A percentile compares a stretch with the other conserved stretches of the same genome.
Conservation (phyloP, 2,797 vertebrate genomes). For the Alauda arvensis region DNA sequence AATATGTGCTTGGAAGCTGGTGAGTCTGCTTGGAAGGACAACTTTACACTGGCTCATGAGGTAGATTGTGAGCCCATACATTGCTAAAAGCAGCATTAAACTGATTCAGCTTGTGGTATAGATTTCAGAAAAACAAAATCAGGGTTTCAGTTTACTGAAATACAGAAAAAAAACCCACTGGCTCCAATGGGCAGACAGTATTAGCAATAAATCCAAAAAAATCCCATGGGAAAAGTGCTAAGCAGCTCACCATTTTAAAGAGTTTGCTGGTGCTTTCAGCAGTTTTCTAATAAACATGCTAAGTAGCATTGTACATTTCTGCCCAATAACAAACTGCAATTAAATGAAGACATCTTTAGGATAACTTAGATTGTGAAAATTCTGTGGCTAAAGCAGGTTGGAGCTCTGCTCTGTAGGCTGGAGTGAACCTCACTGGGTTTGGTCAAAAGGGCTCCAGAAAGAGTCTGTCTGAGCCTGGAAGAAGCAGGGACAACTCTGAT, state of each 20-base stretch:
- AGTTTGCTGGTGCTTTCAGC: background rate
- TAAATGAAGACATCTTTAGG: background rate
- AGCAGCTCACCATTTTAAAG: background rate
- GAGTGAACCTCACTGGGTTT: background rate
- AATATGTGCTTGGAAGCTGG: background rate
- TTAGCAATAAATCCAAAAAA: background rate
- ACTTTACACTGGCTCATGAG: background rate
- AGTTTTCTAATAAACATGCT: background rate
- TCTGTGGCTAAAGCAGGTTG: background rate
- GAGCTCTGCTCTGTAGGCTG: background rate
- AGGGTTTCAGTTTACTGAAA: background rate
- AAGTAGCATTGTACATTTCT: background rate
- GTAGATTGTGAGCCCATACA: background rate
- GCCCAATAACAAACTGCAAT: background rate
- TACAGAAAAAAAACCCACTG: background rate
- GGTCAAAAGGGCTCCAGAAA: background rate
- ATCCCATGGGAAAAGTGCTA: background rate
- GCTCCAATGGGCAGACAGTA: background rate
- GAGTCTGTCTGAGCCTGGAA: background rate
- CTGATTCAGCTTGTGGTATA: background rate
- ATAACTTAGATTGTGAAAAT: background rate
- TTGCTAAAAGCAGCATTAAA: background rate
- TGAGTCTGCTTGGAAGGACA: background rate
- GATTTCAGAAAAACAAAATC: background rate
- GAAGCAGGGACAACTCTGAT: background rate